These are phyloP conservation scores for Lonchura striata DNA, from an alignment of 2,113 vertebrate species.

Conservation along the genomic window DNA sequence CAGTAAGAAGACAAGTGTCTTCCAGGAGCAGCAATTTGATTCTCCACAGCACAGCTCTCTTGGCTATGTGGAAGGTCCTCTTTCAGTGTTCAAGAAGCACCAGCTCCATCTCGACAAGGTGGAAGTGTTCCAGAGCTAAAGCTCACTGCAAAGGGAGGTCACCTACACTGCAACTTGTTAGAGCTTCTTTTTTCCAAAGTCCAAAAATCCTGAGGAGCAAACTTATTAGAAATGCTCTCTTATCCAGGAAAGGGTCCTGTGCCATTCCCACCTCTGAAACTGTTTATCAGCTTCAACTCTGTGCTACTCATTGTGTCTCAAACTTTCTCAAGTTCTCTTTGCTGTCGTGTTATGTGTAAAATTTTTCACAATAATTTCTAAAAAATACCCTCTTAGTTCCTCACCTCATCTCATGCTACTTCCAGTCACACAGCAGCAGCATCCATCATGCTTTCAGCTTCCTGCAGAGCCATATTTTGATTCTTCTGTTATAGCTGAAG, in stretches of 20 bases:
- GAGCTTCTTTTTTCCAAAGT: background rate
- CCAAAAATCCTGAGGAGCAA: background rate
- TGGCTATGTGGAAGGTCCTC: background rate
- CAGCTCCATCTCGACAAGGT: background rate
- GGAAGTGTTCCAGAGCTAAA: background rate
- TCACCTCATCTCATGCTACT: background rate
- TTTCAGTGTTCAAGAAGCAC: background rate
- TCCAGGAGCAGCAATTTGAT: background rate
- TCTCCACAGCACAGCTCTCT: background rate
- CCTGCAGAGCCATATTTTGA: conserved; percentile 5
- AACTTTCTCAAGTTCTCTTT: background rate
- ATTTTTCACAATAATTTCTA: background rate
- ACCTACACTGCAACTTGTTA: background rate
- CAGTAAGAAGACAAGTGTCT: background rate
- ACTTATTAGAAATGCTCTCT: background rate
- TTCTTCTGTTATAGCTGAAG: background rate
- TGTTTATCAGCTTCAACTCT: background rate
- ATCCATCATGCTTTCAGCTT: background rate
- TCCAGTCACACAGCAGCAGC: background rate
- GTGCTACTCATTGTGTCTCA: background rate
- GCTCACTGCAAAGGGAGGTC: fast-evolving
- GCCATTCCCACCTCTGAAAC: background rate
- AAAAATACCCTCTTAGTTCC: background rate
- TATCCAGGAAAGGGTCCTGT: background rate
- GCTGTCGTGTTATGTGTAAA: background rate